phyloP scores from a whole-genome alignment of 2,888 invertebrate genomes.

The Tridacna crocea region DNA sequence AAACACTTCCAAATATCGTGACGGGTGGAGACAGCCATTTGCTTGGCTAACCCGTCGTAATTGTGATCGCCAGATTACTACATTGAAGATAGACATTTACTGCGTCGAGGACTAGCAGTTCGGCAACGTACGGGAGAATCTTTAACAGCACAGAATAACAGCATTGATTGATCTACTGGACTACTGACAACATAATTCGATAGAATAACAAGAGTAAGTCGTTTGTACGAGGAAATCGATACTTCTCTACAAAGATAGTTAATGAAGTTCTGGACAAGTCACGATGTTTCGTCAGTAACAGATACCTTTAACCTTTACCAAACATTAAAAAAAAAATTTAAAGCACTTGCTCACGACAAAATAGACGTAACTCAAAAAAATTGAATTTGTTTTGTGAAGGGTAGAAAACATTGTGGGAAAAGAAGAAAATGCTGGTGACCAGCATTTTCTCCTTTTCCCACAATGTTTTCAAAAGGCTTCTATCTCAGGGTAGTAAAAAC shows the following conservation, averaged over 20 bases:
- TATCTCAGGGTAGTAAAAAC: too few species aligned
- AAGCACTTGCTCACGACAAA: too few species aligned
- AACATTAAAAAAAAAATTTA: not conserved
- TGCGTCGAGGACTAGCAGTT: not conserved
- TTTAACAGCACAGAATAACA: slow-evolving; percentile 3
- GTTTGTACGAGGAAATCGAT: slow-evolving; percentile 16
- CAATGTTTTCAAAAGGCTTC: slow-evolving; percentile 20
- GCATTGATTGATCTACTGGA: slow-evolving; percentile 10
- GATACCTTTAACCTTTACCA: not conserved
- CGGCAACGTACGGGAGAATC: not conserved
- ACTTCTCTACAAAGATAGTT: not conserved
- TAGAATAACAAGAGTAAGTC: slow-evolving; percentile 19
- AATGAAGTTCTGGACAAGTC: slow-evolving; percentile 3
- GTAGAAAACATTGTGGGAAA: not conserved
- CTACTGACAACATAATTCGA: slow-evolving; percentile 13
- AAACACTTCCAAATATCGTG: slow-evolving; percentile 15
- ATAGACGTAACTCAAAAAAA: slow-evolving; percentile 12
- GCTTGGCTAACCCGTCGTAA: slow-evolving; percentile 31
- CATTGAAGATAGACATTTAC: slow-evolving; percentile 50
- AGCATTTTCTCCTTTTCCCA: not conserved
- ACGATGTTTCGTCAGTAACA: not conserved
- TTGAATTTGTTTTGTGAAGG: too few species aligned
- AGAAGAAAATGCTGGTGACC: not conserved
- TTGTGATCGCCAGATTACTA: slow-evolving; percentile 29
- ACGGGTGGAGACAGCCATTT: slow-evolving; percentile 18